Conservation (phyloP, 2,113 vertebrate genomes). For the Anoura caudifer region DNA sequence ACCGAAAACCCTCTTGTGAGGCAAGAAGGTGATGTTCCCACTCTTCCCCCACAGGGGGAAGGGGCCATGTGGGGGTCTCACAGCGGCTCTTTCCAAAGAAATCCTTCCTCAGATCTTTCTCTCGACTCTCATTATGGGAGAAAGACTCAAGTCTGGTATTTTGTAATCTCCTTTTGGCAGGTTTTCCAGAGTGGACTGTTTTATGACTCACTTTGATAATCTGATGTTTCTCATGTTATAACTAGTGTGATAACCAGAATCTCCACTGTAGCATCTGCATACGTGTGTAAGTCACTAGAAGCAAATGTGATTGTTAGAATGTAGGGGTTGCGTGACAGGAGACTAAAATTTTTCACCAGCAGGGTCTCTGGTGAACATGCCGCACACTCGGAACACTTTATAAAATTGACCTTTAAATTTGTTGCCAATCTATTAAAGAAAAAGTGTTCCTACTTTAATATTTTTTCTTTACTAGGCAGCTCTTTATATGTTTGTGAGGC, state of each 20-base stretch:
- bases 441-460: neutral
- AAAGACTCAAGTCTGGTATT: neutral
- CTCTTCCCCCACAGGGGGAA: neutral
- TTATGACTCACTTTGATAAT: neutral
- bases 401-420: neutral
- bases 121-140: neutral
- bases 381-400: neutral
- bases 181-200: neutral
- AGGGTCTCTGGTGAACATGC: neutral
- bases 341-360: fast-evolving
- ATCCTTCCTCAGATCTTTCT: neutral
- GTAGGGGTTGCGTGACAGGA: neutral
- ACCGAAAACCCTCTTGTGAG: neutral
- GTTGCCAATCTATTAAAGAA: neutral
- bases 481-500: neutral
- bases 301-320: neutral
- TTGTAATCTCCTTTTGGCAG: neutral
- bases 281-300: neutral
- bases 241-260: neutral
- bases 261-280: neutral
- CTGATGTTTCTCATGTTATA: neutral
- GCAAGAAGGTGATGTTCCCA: neutral
- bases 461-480: neutral
- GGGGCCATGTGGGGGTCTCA: neutral
- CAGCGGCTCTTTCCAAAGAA: neutral